These are phyloP conservation scores for Cranoglanis bouderius DNA, from an alignment of 2,113 vertebrate genomes.

Conservation along the genomic window DNA sequence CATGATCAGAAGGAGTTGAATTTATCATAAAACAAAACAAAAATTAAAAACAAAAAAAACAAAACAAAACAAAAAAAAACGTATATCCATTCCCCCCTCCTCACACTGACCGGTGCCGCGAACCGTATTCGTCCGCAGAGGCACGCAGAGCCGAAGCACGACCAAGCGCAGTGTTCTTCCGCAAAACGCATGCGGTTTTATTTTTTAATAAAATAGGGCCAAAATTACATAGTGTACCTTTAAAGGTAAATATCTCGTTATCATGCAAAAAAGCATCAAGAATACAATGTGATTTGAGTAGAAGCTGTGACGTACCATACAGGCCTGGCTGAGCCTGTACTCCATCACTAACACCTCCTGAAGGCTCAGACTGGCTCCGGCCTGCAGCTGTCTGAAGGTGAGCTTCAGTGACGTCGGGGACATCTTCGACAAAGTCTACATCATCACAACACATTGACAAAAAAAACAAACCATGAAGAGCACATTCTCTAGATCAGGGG, in stretches of 20 bases:
- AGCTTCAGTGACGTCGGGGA: conserved; percentile 94
- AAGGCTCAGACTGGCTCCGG: conserved; percentile 81
- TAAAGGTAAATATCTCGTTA: neutral
- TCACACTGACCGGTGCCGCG: too few relatives aligned
- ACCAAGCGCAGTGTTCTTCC: too few relatives aligned
- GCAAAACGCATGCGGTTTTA: too few relatives aligned
- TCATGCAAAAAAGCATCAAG: neutral
- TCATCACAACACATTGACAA: conserved; percentile 2
- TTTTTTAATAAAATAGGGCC: too few relatives aligned
- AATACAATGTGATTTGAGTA: neutral
- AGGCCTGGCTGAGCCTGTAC: conserved; percentile 88
- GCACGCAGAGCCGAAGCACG: too few relatives aligned
- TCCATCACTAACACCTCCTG: conserved; percentile 89
- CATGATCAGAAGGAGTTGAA: too few relatives aligned
- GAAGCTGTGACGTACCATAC: conserved; percentile 80
- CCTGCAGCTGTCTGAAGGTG: conserved; percentile 81
- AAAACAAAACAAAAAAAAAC: too few relatives aligned
- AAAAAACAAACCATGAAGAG: neutral
- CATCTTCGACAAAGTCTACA: conserved; percentile 85
- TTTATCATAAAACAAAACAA: too few relatives aligned
- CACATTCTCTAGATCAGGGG: neutral
- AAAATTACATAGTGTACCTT: too few relatives aligned
- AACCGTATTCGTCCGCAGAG: too few relatives aligned
- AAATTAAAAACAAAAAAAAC: too few relatives aligned
- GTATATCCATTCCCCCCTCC: too few relatives aligned